Evolutionary conservation across 2,888 invertebrate genomes (phyloP), one percentile per base, ranked within the genome.

Genomic region (Pristionchus japonicus): DNA sequence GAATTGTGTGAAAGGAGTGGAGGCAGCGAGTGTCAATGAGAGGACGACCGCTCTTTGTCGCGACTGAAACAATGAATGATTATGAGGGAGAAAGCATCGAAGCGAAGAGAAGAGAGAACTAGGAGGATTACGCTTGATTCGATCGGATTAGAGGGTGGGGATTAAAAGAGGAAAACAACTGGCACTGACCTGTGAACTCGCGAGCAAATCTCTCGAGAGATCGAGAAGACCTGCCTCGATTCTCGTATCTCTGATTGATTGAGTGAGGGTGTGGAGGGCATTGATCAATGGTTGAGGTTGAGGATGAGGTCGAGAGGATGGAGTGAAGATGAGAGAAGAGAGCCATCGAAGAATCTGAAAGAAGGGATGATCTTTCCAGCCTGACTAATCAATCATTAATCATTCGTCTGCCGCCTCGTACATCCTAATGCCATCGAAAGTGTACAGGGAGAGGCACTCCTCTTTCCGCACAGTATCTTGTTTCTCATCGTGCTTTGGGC

Each of bases 1-100:
- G 64, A 85, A 85, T 61, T 85, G 85, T 64, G 85, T 61, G 61
- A 85, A 85, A 52, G 85, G 85, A 37, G 85, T 64, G n/a, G 31
- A 27, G 43, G 85, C 85, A 4, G 85, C 64, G 61, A 85, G 64
- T 37, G 85, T 40, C 23, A 85, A 61, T 23, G 85, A 57, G 40
- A 64, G 57, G 64, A 85, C 64, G 64, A 85, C 57, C 37, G n/a
- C 82, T 52, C 82, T 49, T 52, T 83, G 82, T 83, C 49, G 52
- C 9, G 52, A 49, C 82, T 85, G 64, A 31, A 85, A 85, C 37
- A 64, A 52, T 20, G 49, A 49, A 52, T 31, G 43, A n/a, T n/a
- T 17, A 43, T 47, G 77, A 31, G 70, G 17, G 57, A 37, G 31
- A 40, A 40, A 9, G 40, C 40, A 77, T 40, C 27, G 82, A 31